phyloP scores from a whole-genome alignment of 2,797 vertebrate species.

The Acanthurus leucopareius region DNA sequence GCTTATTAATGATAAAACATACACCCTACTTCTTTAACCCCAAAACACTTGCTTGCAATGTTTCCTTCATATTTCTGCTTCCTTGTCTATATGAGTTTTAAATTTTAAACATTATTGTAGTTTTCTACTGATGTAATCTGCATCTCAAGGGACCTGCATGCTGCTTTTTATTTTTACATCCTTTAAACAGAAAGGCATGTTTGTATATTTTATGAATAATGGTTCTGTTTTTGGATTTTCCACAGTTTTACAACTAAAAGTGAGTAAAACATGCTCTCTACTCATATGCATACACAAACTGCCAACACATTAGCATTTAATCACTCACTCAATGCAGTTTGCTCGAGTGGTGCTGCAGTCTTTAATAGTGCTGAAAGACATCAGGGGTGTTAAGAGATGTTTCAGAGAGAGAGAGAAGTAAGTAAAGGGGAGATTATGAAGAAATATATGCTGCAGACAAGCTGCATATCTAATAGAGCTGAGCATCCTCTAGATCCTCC shows the following conservation, averaged over 20 bases:
- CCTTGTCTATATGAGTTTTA: conserved; percentile 25
- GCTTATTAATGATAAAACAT: conserved; percentile 77
- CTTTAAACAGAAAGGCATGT: not conserved
- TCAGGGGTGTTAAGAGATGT: conserved; percentile 37
- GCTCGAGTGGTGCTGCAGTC: conserved; percentile 54
- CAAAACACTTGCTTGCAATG: conserved; percentile 27
- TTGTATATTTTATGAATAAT: not conserved
- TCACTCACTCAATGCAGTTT: conserved; percentile 48
- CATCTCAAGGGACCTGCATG: conserved; percentile 3
- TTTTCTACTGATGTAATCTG: conserved; percentile 19
- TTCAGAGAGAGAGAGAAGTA: conserved; percentile 27
- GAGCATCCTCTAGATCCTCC: conserved; percentile 24
- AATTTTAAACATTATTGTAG: conserved; percentile 1
- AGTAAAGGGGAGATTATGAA: conserved; percentile 41
- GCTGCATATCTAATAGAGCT: conserved; percentile 42
- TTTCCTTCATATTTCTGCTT: conserved; percentile 33
- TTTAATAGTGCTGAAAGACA: conserved; percentile 45
- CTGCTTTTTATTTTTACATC: not conserved
- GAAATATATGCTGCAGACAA: conserved; percentile 41
- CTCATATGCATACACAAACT: conserved; percentile 16
- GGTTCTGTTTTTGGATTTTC: conserved; percentile 1
- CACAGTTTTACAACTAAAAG: conserved; percentile 3
- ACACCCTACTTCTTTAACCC: conserved; percentile 43
- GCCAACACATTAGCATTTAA: conserved; percentile 19
- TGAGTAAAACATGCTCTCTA: conserved; percentile 4